Base-by-base conservation (phyloP, 2,797 vertebrate genomes). In the Falco naumanni region DNA sequence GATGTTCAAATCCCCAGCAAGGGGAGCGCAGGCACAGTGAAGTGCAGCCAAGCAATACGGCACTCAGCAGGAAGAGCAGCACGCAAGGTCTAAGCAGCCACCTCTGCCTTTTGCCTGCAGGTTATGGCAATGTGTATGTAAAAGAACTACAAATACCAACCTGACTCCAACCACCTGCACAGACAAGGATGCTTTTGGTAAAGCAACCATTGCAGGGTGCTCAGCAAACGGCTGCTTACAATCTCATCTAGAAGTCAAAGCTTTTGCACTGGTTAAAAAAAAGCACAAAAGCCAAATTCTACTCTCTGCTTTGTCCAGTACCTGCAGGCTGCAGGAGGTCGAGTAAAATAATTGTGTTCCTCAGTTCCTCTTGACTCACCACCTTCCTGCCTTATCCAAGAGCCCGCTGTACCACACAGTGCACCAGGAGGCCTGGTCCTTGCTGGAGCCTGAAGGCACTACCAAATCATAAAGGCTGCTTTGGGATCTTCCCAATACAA, bases 1-100 rank as follows among this genome's bases (percentile, higher is more conserved):
- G 96, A 96, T 93, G 95, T 88, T 96, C 76, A 53, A 39, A 53
- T 76, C n/a, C 68, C 37, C 61, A 82, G 88, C n/a, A 66, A 1
- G 5, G n/a, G 63, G 57, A 71, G 45, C 0, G 1, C 43, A 71
- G 75, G 61, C 91, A 86, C 33, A 59, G 77, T 1, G 10, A 93
- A 82, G 78, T 77, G 53, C 85, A 65, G 59, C 10, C 0, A 1
- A 84, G 82, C 94, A 94, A 56, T 63, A 68, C 41, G 83, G 95
- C 57, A 76, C 87, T 83, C 78, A 77, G 74, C 65, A 54, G 90
- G 70, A 77, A 84, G 45, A 85, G 80, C 48, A 61, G 77, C 48
- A 68, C 0, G 0, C 34, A 20, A 59, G 68, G 45, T 25, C 84
- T 85, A 43, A 91, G 85, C 77, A 92, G 86, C 84, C 94, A 94